Evolutionary conservation across 1,140 invertebrate genomes (phyloP), one percentile per base, ranked within the genome.

Genomic region (Drosophila cardini): DNA sequence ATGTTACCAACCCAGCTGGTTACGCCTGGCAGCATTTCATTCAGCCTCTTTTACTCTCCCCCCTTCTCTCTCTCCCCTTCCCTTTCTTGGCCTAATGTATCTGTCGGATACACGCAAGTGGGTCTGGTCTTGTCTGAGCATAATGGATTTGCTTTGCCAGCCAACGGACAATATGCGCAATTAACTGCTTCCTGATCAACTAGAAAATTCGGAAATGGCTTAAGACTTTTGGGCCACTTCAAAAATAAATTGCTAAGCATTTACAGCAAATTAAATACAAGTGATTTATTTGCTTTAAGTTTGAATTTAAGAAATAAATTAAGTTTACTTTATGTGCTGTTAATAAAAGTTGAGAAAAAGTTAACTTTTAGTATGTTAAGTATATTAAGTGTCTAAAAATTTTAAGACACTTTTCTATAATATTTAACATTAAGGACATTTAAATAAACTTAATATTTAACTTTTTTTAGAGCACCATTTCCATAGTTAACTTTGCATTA

Each of bases 1-100:
- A 70, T 68, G 73, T 67, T 76, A 76, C 50, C 69, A 57, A 7
- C n/a, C 21, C 56, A 34, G 4, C 21, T 11, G 34, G 30, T 46
- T 71, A 82, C 71, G 83, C 79, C 72, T 87, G 50, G 62, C 83
- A 78, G 82, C 78, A 63, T 63, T 81, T 70, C 48, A 69, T 71
- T 56, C 38, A 38, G 10, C 50, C 50, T 11, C 48, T 9, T n/a
- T n/a, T n/a, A n/a, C 68, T 50, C n/a, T 3, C 6, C 3, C 13
- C 16, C 36, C 11, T 4, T 40, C 15, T 16, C 18, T 36, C 34
- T 8, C 1, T 38, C 5, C 2, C 45, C 2, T 9, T 16, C 18
- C 7, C 13, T 15, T 42, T 36, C 45, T 72, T 32, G 30, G 32
- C 61, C 61, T 63, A 65, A 67, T 76, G 75, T 86, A 87, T 85